phyloP scores from a whole-genome alignment of 2,797 vertebrate species.

The Chloroceryle amazona region DNA sequence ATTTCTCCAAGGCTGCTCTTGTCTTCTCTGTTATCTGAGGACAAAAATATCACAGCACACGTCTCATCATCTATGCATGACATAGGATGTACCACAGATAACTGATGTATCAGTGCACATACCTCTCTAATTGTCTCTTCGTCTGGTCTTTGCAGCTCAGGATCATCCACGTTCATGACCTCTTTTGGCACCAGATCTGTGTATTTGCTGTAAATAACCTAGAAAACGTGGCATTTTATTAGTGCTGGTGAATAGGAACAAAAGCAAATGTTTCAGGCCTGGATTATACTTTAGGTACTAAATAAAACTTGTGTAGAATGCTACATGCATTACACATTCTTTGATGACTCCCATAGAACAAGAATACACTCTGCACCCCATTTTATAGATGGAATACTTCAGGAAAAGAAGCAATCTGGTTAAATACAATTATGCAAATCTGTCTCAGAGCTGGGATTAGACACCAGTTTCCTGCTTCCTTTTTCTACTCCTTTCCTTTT shows the following conservation, averaged over 20 bases:
- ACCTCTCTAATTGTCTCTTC: slow-evolving; percentile 96
- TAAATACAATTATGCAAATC: neutral
- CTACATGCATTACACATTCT: neutral
- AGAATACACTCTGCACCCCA: neutral
- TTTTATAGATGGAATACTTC: neutral
- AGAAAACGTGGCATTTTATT: slow-evolving; percentile 59
- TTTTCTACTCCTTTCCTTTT: neutral
- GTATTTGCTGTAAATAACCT: slow-evolving; percentile 98
- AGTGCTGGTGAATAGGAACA: slow-evolving; percentile 30
- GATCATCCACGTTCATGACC: slow-evolving; percentile 91
- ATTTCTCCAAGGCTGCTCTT: slow-evolving; percentile 92
- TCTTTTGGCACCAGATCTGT: slow-evolving; percentile 97
- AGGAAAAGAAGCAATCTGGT: neutral
- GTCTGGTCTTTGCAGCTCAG: slow-evolving; percentile 93
- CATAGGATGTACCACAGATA: neutral
- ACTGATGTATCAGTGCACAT: neutral
- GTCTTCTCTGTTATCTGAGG: slow-evolving; percentile 97
- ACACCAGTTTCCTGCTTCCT: neutral
- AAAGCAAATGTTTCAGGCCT: slow-evolving; percentile 11
- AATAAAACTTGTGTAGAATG: neutral
- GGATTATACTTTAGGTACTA: neutral
- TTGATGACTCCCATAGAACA: neutral
- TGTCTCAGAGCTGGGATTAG: neutral
- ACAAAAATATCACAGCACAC: slow-evolving; percentile 12
- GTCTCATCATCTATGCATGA: neutral